A percentile compares a stretch with the other conserved stretches of the same genome.
These are phyloP conservation scores for Dichetophora obliterata DNA, from an alignment of 2,888 invertebrate genomes.

Conservation along the genomic window DNA sequence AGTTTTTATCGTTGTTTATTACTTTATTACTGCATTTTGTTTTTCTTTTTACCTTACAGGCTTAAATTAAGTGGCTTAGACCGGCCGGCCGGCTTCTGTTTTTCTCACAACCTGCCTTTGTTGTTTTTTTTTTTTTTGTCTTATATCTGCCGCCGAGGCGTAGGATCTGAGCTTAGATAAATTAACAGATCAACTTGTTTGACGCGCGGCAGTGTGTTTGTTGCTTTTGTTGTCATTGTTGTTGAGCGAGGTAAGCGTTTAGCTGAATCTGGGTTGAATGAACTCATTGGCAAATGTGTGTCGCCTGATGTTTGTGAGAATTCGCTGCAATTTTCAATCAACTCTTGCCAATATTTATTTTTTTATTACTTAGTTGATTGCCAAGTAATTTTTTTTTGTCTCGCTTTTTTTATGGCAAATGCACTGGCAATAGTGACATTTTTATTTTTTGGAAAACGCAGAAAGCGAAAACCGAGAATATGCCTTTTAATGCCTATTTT, in stretches of 20 bases:
- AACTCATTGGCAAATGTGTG: slow-evolving; percentile 42
- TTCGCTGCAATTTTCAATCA: slow-evolving; percentile 15
- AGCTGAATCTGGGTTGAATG: slow-evolving; percentile 28
- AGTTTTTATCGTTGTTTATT: not conserved
- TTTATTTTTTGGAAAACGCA: not conserved
- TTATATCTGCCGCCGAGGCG: not conserved
- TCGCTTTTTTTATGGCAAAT: too few species aligned
- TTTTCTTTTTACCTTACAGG: not conserved
- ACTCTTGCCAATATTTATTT: slow-evolving; percentile 20
- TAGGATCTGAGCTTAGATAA: not conserved
- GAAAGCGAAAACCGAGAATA: not conserved
- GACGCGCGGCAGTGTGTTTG: not conserved
- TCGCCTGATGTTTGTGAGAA: slow-evolving; percentile 28
- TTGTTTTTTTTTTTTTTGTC: not conserved
- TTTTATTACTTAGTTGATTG: not conserved
- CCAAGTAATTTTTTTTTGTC: too few species aligned
- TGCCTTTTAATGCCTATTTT: too few species aligned
- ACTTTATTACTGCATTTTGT: not conserved
- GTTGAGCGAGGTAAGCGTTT: not conserved
- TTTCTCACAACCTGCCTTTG: slow-evolving; percentile 1
- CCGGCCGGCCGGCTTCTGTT: slow-evolving; percentile 46
- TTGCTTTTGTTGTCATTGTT: not conserved
- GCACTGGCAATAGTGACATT: too few species aligned
- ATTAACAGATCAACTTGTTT: not conserved
- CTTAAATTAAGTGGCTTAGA: slow-evolving; percentile 41